A percentile compares a stretch with the other conserved stretches of the same genome.
Evolutionary conservation across 1,140 invertebrate species (phyloP).

Genomic region (Thereuonema tuberculata): DNA sequence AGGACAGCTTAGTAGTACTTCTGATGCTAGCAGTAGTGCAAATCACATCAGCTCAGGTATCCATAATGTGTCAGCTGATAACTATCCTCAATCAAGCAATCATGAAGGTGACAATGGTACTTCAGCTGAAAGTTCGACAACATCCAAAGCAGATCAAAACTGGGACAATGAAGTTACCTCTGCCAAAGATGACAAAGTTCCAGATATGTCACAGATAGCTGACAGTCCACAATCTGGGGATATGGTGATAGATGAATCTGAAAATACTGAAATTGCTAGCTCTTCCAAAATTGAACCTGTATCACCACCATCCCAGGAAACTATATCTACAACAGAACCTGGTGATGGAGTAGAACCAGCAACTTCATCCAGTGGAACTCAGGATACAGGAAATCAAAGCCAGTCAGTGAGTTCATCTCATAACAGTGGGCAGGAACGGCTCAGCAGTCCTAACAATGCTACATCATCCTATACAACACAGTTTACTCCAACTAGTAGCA

Average conservation of each 20-base stretch:
- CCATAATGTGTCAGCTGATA: not conserved
- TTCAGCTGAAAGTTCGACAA: constrained; percentile 11
- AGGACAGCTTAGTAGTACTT: constrained; percentile 11
- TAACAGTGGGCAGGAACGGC: constrained; percentile 14
- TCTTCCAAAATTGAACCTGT: constrained; percentile 17
- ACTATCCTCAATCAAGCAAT: constrained; percentile 10
- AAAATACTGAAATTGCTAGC: constrained; percentile 14
- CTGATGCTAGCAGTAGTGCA: not conserved
- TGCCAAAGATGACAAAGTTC: constrained; percentile 9
- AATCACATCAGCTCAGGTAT: not conserved
- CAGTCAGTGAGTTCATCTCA: constrained; percentile 21
- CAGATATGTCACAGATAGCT: constrained; percentile 4
- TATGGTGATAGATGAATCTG: constrained; percentile 42
- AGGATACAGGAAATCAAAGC: constrained; percentile 14
- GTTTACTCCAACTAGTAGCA: not conserved
- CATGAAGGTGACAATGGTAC: constrained; percentile 8
- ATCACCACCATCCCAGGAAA: constrained; percentile 12
- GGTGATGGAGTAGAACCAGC: constrained; percentile 3
- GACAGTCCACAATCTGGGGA: constrained; percentile 41
- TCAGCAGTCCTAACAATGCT: not conserved
- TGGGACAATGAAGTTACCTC: constrained; percentile 14
- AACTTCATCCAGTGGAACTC: constrained; percentile 8
- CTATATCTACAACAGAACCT: constrained; percentile 11
- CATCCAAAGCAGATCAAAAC: constrained; percentile 4
- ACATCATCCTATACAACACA: not conserved